These are phyloP conservation scores for Bettongia penicillata DNA, from an alignment of 2,113 vertebrate species.

Conservation along the genomic window DNA sequence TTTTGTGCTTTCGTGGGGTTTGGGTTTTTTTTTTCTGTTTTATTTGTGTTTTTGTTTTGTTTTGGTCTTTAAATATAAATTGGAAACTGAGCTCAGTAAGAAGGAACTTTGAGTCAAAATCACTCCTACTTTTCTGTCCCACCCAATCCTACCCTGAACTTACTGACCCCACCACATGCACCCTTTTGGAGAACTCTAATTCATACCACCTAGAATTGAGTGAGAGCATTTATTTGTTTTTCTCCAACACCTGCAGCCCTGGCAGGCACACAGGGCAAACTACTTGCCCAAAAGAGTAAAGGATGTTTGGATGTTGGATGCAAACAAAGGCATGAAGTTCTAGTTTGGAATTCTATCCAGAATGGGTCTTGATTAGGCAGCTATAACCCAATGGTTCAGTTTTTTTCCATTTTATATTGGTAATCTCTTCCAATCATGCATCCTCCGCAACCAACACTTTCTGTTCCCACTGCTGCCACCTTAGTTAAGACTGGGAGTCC, in stretches of 20 bases:
- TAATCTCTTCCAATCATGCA: not conserved
- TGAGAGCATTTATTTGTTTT: not conserved
- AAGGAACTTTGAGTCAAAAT: constrained; percentile 50
- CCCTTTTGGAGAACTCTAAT: not conserved
- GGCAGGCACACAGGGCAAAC: not conserved
- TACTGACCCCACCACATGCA: not conserved
- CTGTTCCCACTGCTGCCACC: not conserved
- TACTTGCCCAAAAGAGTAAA: not conserved
- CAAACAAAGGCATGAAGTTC: not conserved
- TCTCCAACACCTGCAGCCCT: not conserved
- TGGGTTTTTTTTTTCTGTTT: not conserved
- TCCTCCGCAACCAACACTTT: not conserved
- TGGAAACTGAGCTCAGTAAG: constrained; percentile 49
- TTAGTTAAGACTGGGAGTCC: not conserved
- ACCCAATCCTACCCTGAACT: not conserved
- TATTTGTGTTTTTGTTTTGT: not conserved
- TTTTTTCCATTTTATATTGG: not conserved
- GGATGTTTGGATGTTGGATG: not conserved
- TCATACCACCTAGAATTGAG: not conserved
- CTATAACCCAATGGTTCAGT: not conserved
- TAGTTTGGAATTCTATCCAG: not conserved
- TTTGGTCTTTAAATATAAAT: not conserved
- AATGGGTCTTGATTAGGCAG: not conserved
- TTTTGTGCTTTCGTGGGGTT: constrained; percentile 26
- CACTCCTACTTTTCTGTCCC: constrained; percentile 45